A percentile compares a stretch with the other conserved stretches of the same genome.
Evolutionary conservation across 2,797 vertebrate species (phyloP).

Genomic region (Phoebastria nigripes): DNA sequence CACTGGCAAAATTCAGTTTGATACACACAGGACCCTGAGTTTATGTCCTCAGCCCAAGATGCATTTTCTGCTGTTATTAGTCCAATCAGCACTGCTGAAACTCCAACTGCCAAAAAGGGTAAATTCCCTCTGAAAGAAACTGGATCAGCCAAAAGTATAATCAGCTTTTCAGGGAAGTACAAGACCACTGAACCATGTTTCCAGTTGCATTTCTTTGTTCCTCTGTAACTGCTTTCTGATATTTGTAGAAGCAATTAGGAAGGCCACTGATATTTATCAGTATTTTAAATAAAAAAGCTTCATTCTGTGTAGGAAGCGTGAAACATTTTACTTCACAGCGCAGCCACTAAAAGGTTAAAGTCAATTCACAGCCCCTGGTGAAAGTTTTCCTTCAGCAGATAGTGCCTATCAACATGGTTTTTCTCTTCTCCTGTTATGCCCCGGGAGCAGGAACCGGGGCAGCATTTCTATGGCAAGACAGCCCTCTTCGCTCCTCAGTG

Average conservation of each 20-base stretch:
- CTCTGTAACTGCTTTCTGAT: slow-evolving; percentile 47
- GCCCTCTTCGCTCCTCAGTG: not conserved
- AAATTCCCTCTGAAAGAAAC: slow-evolving; percentile 18
- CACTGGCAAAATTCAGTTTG: not conserved
- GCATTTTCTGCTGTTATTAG: not conserved
- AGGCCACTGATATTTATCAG: not conserved
- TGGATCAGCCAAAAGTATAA: slow-evolving; percentile 63
- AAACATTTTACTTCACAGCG: not conserved
- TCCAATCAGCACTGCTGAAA: slow-evolving; percentile 11
- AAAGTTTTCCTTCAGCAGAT: slow-evolving; percentile 38
- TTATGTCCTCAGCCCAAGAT: not conserved
- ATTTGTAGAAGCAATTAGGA: slow-evolving; percentile 10
- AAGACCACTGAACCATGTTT: slow-evolving; percentile 58
- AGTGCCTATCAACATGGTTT: slow-evolving; percentile 15
- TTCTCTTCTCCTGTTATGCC: not conserved
- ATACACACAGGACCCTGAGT: not conserved
- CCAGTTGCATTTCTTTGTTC: slow-evolving; percentile 66
- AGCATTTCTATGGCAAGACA: not conserved
- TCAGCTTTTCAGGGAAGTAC: slow-evolving; percentile 64
- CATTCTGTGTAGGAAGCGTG: not conserved
- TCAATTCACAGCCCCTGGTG: not conserved
- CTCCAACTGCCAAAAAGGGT: slow-evolving; percentile 13
- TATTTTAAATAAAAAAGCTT: not conserved
- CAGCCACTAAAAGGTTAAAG: slow-evolving; percentile 30
- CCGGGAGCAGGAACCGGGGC: not conserved